These are phyloP conservation scores for Diadromus collaris DNA, from an alignment of 2,888 invertebrate genomes.

Conservation along the genomic window DNA sequence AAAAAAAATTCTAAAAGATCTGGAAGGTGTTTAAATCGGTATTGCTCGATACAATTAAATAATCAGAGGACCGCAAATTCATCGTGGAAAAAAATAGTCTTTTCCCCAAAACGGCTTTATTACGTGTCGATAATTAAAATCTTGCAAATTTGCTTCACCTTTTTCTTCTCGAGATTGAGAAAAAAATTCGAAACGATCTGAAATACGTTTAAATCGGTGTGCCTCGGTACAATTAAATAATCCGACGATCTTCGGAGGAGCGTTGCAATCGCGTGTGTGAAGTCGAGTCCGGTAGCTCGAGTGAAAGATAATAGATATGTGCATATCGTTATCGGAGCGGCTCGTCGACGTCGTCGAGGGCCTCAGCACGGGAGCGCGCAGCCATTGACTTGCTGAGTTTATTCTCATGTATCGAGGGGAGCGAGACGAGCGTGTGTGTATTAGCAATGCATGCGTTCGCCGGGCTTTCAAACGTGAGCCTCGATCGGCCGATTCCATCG, in stretches of 20 bases:
- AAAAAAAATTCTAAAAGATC: background rate
- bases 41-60: background rate
- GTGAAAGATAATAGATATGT: constrained; percentile 16
- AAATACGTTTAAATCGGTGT: background rate
- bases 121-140: no score
- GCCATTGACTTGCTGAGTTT: constrained; percentile 34
- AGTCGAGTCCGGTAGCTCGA: background rate
- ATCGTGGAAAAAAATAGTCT: no score
- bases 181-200: background rate
- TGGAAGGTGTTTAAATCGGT: background rate
- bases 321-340: constrained; percentile 1
- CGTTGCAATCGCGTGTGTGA: background rate
- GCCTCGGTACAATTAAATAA: background rate
- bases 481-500: constrained; percentile 26
- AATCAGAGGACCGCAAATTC: background rate
- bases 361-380: constrained; percentile 36
- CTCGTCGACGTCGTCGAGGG: background rate
- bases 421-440: constrained; percentile 30
- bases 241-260: background rate
- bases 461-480: constrained; percentile 4
- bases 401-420: constrained; percentile 17
- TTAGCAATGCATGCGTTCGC: constrained; percentile 35
- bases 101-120: no score
- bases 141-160: no score
- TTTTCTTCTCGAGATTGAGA: no score